phyloP scores from a whole-genome alignment of 2,113 vertebrate genomes.

The Amphiprion ocellaris region DNA sequence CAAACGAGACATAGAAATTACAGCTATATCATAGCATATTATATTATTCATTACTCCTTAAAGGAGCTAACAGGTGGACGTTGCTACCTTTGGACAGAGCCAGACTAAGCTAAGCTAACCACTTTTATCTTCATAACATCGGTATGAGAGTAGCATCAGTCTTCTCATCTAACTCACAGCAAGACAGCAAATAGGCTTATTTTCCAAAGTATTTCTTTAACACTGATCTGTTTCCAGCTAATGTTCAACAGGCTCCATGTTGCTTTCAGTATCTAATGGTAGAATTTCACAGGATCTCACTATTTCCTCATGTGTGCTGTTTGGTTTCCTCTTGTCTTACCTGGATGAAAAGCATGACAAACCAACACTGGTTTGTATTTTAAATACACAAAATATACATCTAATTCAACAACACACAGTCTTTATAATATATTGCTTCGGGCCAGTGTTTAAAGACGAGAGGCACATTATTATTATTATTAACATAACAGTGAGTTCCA shows the following conservation, averaged over 20 bases:
- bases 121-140: background rate
- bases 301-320: background rate
- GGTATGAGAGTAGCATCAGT: background rate
- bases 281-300: background rate
- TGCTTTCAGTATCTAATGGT: background rate
- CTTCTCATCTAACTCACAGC: background rate
- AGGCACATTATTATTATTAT: conserved; percentile 61
- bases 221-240: background rate
- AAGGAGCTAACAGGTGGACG: background rate
- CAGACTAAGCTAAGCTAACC: conserved; percentile 9
- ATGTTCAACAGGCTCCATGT: background rate
- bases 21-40: background rate
- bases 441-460: conserved; percentile 53
- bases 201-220: background rate
- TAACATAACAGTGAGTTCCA: conserved; percentile 34
- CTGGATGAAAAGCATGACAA: conserved; percentile 28
- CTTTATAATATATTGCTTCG: conserved; percentile 66
- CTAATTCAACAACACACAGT: conserved; percentile 47
- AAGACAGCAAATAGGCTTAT: background rate
- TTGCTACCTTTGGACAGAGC: background rate
- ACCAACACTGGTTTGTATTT: conserved; percentile 22
- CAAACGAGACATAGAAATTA: background rate
- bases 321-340: conserved; percentile 12
- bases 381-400: conserved; percentile 51
- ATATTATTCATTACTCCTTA: background rate